Evolutionary conservation across 2,113 vertebrate genomes (phyloP).

Genomic region (Mionectes macconnelli): DNA sequence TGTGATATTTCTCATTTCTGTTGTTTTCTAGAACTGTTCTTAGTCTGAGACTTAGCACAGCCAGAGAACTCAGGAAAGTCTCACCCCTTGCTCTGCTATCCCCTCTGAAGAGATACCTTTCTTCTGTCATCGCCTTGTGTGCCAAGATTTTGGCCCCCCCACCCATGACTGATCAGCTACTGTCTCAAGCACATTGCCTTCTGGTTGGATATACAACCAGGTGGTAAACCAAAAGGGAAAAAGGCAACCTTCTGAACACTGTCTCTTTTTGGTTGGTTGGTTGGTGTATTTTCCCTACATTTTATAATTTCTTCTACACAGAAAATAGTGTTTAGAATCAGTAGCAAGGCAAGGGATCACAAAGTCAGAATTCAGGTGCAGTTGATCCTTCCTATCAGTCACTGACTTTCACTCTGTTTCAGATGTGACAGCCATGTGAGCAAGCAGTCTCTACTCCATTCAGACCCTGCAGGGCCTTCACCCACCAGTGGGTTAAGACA

Average conservation of each 20-base stretch:
- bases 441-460: not conserved
- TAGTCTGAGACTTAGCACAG: not conserved
- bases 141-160: not conserved
- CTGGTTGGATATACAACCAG: not conserved
- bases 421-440: not conserved
- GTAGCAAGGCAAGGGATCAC: not conserved
- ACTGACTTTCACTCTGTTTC: not conserved
- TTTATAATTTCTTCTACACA: not conserved
- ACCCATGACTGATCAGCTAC: not conserved
- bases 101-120: not conserved
- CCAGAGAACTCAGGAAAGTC: not conserved
- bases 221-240: not conserved
- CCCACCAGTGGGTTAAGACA: not conserved
- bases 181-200: not conserved
- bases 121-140: too few species aligned
- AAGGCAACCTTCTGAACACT: not conserved
- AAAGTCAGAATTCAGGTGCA: not conserved
- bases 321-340: not conserved
- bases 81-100: not conserved
- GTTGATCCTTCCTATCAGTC: rapidly evolving
- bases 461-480: not conserved
- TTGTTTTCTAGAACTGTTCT: not conserved
- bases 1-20: not conserved
- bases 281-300: not conserved
- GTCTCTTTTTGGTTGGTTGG: too few species aligned